A percentile compares a stretch with the other conserved stretches of the same genome.
These are phyloP conservation scores for Trichogramma pretiosum DNA, from an alignment of 1,140 invertebrate species.

Conservation along the genomic window DNA sequence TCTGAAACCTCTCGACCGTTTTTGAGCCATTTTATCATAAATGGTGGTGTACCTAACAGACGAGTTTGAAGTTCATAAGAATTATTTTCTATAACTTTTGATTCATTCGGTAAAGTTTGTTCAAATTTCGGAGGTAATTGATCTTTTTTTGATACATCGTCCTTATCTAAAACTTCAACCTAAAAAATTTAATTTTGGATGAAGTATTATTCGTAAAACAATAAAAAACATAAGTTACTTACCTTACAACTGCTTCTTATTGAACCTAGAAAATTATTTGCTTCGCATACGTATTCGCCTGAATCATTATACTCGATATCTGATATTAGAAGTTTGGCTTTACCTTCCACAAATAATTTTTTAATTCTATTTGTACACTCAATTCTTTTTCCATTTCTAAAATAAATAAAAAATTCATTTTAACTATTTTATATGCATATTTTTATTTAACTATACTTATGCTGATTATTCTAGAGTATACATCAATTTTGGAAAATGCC, in stretches of 20 bases:
- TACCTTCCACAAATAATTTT: constrained; percentile 36
- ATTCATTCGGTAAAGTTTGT: constrained; percentile 38
- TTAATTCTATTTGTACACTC: constrained; percentile 36
- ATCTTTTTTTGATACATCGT: constrained; percentile 27
- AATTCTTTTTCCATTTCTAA: constrained; percentile 48
- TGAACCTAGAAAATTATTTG: constrained; percentile 49
- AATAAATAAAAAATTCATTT: constrained; percentile 9
- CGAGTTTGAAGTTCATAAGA: constrained; percentile 49
- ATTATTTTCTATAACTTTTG: constrained; percentile 51
- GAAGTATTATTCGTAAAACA: no score
- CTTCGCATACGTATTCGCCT: constrained; percentile 64
- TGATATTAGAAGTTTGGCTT: constrained; percentile 46
- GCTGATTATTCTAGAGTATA: no score
- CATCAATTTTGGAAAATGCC: no score
- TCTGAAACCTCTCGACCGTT: constrained; percentile 60
- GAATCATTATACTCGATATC: constrained; percentile 46
- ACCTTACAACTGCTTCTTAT: constrained; percentile 32
- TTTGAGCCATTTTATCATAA: constrained; percentile 62
- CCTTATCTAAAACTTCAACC: constrained; percentile 27
- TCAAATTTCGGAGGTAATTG: constrained; percentile 44
- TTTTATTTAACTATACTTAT: no score
- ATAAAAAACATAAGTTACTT: constrained; percentile 5
- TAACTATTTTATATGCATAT: no score
- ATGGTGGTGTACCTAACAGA: constrained; percentile 51
- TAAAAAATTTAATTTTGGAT: no score